Conservation (phyloP, 2,888 invertebrate genomes). For the Agapetus fuscipes region DNA sequence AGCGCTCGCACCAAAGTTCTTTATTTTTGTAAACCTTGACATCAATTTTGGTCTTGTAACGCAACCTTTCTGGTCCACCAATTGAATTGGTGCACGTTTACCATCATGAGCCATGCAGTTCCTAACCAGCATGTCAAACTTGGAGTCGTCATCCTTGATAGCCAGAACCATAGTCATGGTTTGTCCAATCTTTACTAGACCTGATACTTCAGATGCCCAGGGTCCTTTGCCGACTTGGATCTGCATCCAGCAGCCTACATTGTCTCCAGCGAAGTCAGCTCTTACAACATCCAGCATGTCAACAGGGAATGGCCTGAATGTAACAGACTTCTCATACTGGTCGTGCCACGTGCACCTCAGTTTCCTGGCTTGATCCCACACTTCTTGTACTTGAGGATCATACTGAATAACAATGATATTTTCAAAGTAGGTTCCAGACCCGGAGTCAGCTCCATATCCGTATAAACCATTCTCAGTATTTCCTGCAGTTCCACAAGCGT, state of each 20-base stretch:
- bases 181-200: slow-evolving; percentile 88
- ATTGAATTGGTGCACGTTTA: slow-evolving; percentile 83
- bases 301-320: slow-evolving; percentile 89
- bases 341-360: slow-evolving; percentile 92
- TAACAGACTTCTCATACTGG: slow-evolving; percentile 90
- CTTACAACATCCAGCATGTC: slow-evolving; percentile 93
- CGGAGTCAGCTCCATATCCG: slow-evolving; percentile 79
- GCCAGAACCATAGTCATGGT: slow-evolving; percentile 96
- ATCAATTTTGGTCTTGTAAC: slow-evolving; percentile 86
- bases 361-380: slow-evolving; percentile 91
- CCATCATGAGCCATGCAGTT: slow-evolving; percentile 94
- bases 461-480: slow-evolving; percentile 85
- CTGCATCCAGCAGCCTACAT: slow-evolving; percentile 96
- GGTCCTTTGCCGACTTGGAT: slow-evolving; percentile 93
- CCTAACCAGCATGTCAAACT: slow-evolving; percentile 90
- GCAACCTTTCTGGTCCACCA: slow-evolving; percentile 88
- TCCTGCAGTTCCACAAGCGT: slow-evolving; percentile 86
- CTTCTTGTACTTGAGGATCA: slow-evolving; percentile 89
- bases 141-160: slow-evolving; percentile 89
- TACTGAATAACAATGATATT: slow-evolving; percentile 91
- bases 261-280: slow-evolving; percentile 90
- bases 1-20: slow-evolving; percentile 89
- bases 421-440: slow-evolving; percentile 88
- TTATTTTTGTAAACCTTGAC: slow-evolving; percentile 90
- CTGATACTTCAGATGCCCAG: slow-evolving; percentile 92